phyloP scores from a whole-genome alignment of 2,797 vertebrate genomes.

The Myotis daubentonii region DNA sequence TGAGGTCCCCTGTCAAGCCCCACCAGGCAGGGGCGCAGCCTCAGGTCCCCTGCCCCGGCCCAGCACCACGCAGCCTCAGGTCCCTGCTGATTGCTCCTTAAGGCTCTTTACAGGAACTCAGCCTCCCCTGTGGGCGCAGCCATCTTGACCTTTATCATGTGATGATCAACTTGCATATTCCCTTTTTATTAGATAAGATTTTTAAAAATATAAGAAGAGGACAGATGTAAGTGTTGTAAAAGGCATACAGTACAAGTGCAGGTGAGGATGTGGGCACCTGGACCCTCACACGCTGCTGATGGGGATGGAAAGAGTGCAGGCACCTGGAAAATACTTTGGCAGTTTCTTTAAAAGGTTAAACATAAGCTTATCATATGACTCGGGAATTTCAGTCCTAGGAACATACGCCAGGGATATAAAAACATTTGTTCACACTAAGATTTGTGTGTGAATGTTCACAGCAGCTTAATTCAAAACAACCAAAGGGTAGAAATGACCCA shows the following conservation, averaged over 20 bases:
- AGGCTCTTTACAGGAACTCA: no score
- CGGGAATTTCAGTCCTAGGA: background rate
- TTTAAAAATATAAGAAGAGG: background rate
- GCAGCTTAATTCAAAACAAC: background rate
- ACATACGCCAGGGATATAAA: background rate
- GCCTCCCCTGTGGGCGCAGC: no score
- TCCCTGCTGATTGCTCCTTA: no score
- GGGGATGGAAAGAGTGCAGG: rapidly evolving
- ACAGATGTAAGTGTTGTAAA: background rate
- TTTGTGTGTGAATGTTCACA: background rate
- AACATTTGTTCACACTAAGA: background rate
- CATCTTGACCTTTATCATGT: no score
- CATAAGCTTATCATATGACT: background rate
- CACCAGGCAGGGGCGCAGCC: no score
- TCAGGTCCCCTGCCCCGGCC: no score
- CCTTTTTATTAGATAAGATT: no score
- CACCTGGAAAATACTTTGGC: background rate
- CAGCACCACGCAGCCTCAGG: no score
- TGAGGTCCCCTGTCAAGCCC: no score
- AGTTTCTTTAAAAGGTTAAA: background rate
- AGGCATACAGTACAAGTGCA: background rate
- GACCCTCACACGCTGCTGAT: rapidly evolving
- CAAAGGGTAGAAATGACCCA: background rate
- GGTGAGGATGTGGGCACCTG: background rate
- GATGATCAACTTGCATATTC: no score